phyloP scores from a whole-genome alignment of 2,113 vertebrate species.

The Cryptotis parvus region DNA sequence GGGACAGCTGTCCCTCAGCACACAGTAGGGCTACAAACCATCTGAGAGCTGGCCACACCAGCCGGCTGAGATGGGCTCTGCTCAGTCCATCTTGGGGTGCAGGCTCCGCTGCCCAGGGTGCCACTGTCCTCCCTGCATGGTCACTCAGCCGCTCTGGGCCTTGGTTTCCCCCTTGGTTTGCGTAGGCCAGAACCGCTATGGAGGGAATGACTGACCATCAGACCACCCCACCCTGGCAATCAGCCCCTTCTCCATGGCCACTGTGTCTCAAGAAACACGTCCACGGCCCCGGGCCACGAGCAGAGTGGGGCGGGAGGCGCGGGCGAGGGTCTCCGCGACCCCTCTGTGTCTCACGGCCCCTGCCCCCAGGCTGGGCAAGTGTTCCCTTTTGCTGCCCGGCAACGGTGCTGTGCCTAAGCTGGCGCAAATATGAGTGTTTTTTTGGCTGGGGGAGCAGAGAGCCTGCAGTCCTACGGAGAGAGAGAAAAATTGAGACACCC shows the following conservation, averaged over 20 bases:
- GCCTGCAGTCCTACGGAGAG: slow-evolving; percentile 91
- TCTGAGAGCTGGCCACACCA: no score
- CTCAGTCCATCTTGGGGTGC: no score
- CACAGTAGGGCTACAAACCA: no score
- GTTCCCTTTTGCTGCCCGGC: slow-evolving; percentile 92
- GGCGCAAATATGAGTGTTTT: slow-evolving; percentile 92
- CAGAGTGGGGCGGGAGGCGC: slow-evolving; percentile 62
- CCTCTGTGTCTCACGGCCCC: slow-evolving; percentile 74
- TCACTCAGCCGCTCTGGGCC: background rate
- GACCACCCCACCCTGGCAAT: no score
- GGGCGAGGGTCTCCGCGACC: slow-evolving; percentile 80
- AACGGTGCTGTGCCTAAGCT: slow-evolving; percentile 90
- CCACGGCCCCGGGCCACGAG: slow-evolving; percentile 43
- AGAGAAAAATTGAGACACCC: slow-evolving; percentile 93
- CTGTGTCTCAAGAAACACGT: slow-evolving; percentile 45
- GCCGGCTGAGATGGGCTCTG: no score
- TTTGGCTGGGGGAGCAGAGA: slow-evolving; percentile 90
- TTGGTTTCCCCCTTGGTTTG: slow-evolving; percentile 18
- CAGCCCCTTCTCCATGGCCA: no score
- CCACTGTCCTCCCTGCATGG: no score
- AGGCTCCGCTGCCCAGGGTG: background rate
- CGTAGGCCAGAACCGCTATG: no score
- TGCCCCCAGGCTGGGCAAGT: slow-evolving; percentile 87
- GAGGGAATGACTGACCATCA: no score
- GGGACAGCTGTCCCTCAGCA: no score